Percentiles rank a stretch among this genome's conserved stretches.
phyloP scores from a whole-genome alignment of 2,797 vertebrate species.

The Leucoraja ocellata region DNA sequence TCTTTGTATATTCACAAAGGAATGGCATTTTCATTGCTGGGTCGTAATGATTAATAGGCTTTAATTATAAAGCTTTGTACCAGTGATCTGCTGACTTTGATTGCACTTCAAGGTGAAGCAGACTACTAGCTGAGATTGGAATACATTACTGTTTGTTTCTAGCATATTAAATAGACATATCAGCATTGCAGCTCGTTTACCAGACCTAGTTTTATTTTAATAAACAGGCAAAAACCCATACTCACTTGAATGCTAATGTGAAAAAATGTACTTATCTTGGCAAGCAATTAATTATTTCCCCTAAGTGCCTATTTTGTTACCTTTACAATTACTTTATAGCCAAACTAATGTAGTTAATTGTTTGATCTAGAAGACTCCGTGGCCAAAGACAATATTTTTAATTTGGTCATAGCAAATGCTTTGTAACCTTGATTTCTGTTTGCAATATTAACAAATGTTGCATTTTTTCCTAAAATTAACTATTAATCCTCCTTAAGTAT shows the following conservation, averaged over 20 bases:
- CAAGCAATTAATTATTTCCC: neutral
- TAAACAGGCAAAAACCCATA: neutral
- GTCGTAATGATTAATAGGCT: neutral
- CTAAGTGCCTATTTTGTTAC: neutral
- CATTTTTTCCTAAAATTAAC: neutral
- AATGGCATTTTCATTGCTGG: neutral
- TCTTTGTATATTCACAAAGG: neutral
- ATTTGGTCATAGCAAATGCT: neutral
- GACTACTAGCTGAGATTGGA: neutral
- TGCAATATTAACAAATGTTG: neutral
- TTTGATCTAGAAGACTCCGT: neutral
- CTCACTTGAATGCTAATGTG: neutral
- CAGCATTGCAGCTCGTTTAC: neutral
- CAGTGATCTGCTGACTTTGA: neutral
- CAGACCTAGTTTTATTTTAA: neutral
- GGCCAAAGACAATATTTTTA: neutral
- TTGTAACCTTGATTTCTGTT: neutral
- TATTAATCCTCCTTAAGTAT: neutral
- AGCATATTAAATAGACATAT: neutral
- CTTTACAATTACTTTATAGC: neutral
- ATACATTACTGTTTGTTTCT: neutral
- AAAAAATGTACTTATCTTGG: neutral
- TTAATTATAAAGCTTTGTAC: neutral
- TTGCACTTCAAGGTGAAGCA: neutral
- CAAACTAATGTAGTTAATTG: neutral